phyloP scores from a whole-genome alignment of 2,113 vertebrate species.

The Myotis lucifugus region DNA sequence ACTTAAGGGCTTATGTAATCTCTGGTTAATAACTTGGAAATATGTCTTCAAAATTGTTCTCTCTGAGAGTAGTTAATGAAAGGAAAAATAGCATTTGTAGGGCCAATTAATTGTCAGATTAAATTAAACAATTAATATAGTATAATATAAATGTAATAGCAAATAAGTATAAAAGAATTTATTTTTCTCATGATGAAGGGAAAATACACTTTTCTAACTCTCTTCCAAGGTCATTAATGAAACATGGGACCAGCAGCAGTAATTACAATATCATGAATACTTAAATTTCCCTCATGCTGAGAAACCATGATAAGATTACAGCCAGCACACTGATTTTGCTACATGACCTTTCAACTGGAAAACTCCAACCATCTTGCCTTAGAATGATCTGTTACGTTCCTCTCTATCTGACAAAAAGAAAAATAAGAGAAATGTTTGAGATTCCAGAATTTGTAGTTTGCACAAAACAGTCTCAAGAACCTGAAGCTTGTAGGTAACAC shows the following conservation, averaged over 20 bases:
- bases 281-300: constrained; percentile 60
- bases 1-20: constrained; percentile 59
- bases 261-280: constrained; percentile 71
- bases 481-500: neutral
- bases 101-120: constrained; percentile 42
- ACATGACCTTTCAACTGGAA: constrained; percentile 69
- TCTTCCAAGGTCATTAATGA: constrained; percentile 44
- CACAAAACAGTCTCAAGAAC: neutral
- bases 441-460: constrained; percentile 4
- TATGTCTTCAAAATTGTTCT: constrained; percentile 62
- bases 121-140: constrained; percentile 68
- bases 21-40: constrained; percentile 59
- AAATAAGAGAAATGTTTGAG: constrained; percentile 51
- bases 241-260: constrained; percentile 21
- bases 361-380: constrained; percentile 47
- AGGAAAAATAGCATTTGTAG: constrained; percentile 37
- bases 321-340: constrained; percentile 59
- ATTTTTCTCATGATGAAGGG: constrained; percentile 21
- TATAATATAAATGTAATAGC: constrained; percentile 51
- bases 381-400: neutral
- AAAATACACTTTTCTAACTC: constrained; percentile 49
- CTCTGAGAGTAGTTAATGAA: neutral
- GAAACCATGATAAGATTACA: constrained; percentile 51
- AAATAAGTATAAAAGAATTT: constrained; percentile 55
- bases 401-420: constrained; percentile 45